Evolutionary conservation across 2,888 invertebrate genomes (phyloP).

Genomic region (Pandemis cinnamomeana): DNA sequence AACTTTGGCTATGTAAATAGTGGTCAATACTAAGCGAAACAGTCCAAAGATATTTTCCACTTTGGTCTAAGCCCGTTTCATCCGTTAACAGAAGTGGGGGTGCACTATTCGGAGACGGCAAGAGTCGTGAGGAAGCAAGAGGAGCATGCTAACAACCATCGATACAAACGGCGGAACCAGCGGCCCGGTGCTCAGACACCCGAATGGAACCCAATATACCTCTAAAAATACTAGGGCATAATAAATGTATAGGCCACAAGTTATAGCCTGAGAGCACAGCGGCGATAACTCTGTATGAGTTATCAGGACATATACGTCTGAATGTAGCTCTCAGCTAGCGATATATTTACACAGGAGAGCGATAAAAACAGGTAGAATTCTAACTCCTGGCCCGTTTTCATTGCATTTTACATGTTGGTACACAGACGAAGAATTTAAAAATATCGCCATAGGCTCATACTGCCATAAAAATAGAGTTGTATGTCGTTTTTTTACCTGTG

Average conservation of each 20-base stretch:
- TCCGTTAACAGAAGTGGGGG: constrained; percentile 30
- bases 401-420: neutral
- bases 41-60: neutral
- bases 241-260: neutral
- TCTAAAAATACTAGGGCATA: neutral
- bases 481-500: neutral
- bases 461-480: neutral
- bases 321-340: no score
- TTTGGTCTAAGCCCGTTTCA: constrained; percentile 25
- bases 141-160: constrained; percentile 82
- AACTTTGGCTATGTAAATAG: constrained; percentile 18
- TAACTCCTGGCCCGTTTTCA: no score
- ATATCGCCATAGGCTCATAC: neutral
- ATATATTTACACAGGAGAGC: no score
- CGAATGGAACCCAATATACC: constrained; percentile 10
- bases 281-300: neutral
- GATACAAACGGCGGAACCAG: constrained; percentile 45
- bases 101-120: constrained; percentile 31
- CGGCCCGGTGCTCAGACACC: neutral
- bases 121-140: constrained; percentile 70
- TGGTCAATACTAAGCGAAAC: neutral
- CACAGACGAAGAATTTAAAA: neutral
- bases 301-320: no score
- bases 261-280: neutral
- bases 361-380: no score